Evolutionary conservation across 2,888 invertebrate species (phyloP).

Genomic region (Drosophila paracracens): DNA sequence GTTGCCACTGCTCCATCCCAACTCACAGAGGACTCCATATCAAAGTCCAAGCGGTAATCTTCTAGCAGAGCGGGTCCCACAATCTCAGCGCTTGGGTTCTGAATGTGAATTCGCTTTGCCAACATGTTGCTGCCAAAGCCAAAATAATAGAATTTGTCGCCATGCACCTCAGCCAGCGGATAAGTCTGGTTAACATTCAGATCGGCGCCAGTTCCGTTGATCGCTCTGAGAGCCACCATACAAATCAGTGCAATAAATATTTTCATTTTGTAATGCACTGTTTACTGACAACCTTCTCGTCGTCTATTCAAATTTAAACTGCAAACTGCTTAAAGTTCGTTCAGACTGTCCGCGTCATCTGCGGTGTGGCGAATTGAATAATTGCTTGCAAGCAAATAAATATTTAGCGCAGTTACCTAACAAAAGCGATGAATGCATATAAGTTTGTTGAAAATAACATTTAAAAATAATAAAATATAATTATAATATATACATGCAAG

Average conservation of each 20-base stretch:
- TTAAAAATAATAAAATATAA: background rate
- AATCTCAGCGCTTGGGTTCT: conserved; percentile 91
- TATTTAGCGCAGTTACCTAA: background rate
- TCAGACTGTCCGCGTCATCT: background rate
- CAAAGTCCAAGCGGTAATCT: conserved; percentile 89
- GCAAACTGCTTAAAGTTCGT: background rate
- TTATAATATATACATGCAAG: background rate
- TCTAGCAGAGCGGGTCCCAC: conserved; percentile 88
- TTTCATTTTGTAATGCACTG: background rate
- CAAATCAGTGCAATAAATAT: conserved; percentile 9
- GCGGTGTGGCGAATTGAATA: background rate
- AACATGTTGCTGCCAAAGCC: conserved; percentile 96
- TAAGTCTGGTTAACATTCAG: conserved; percentile 7
- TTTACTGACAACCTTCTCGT: conserved; percentile 26
- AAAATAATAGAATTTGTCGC: conserved; percentile 90
- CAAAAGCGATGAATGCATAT: background rate
- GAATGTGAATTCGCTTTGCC: conserved; percentile 91
- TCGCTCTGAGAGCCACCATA: background rate
- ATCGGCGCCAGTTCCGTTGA: background rate
- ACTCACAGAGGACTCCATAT: conserved; percentile 86
- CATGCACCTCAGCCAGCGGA: conserved; percentile 48
- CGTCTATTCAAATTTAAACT: background rate
- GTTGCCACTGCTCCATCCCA: conserved; percentile 95
- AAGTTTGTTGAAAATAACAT: background rate
- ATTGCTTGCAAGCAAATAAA: background rate